These are phyloP conservation scores for Aeoliscus strigatus DNA, from an alignment of 2,797 vertebrate species.

Conservation along the genomic window DNA sequence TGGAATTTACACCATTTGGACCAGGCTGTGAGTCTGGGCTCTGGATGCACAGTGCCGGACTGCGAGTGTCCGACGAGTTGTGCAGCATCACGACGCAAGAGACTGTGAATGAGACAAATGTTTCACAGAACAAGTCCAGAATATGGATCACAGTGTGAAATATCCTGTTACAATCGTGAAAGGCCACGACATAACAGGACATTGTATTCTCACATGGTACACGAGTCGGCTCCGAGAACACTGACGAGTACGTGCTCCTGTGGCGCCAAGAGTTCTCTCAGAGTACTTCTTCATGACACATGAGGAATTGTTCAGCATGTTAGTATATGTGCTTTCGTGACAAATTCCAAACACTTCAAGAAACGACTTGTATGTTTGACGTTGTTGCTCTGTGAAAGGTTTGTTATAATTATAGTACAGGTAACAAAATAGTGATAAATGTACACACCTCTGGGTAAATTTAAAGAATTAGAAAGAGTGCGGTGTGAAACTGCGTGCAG, in stretches of 20 bases:
- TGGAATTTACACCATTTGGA: slow-evolving; percentile 61
- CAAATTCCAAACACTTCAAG: background rate
- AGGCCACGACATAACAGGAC: slow-evolving; percentile 43
- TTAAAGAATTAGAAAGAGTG: too few relatives aligned
- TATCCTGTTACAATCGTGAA: slow-evolving; percentile 57
- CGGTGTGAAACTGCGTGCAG: too few relatives aligned
- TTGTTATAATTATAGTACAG: too few relatives aligned
- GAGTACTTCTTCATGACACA: slow-evolving; percentile 15
- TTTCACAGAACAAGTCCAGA: slow-evolving; percentile 40
- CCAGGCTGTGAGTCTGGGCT: slow-evolving; percentile 41
- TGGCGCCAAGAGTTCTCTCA: slow-evolving; percentile 23
- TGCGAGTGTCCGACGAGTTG: slow-evolving; percentile 30
- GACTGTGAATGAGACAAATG: slow-evolving; percentile 53
- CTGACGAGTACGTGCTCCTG: slow-evolving; percentile 25
- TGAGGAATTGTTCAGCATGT: background rate
- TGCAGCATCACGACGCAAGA: slow-evolving; percentile 36
- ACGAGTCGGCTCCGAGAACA: slow-evolving; percentile 23
- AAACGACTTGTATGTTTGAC: too few relatives aligned
- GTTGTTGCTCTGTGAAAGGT: too few relatives aligned
- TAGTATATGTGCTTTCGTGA: background rate
- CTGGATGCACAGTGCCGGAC: slow-evolving; percentile 16
- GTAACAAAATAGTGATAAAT: too few relatives aligned
- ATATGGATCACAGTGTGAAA: slow-evolving; percentile 42
- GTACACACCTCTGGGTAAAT: too few relatives aligned
- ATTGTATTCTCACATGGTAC: slow-evolving; percentile 45